Conservation (phyloP, 1,140 invertebrate species). For the Diachasmimorpha longicaudata region DNA sequence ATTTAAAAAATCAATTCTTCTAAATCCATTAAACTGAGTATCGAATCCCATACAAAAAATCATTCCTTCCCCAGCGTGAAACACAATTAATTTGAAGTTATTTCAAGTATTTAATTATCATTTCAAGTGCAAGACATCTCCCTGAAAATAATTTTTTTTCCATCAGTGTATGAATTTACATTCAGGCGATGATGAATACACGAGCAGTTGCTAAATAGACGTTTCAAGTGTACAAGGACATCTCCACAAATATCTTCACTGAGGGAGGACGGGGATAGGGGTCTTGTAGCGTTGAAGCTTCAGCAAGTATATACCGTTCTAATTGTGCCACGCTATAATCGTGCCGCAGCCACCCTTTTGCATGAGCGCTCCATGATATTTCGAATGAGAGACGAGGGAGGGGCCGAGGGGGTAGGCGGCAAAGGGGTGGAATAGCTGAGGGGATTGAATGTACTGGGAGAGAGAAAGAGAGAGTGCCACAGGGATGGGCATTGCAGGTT, state of each 20-base stretch:
- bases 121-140: too few species aligned
- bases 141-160: too few species aligned
- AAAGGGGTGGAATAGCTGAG: neutral
- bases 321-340: conserved; percentile 28
- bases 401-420: too few species aligned
- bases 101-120: too few species aligned
- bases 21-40: too few species aligned
- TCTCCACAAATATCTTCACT: neutral
- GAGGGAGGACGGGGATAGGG: neutral
- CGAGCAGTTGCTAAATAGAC: conserved; percentile 15
- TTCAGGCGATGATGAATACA: neutral
- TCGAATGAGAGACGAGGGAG: conserved; percentile 23
- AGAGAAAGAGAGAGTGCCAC: neutral
- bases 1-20: too few species aligned
- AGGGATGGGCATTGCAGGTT: conserved; percentile 27
- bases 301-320: conserved; percentile 20
- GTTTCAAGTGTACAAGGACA: conserved; percentile 5
- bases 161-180: neutral
- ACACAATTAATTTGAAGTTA: too few species aligned
- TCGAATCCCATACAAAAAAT: too few species aligned
- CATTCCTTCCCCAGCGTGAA: too few species aligned
- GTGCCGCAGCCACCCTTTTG: conserved; percentile 28
- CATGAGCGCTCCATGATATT: conserved; percentile 31
- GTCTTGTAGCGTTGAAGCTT: neutral
- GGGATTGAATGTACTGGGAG: neutral